Base-by-base conservation (phyloP, 2,888 invertebrate species). In the Spatulosminthurus flaviceps region DNA sequence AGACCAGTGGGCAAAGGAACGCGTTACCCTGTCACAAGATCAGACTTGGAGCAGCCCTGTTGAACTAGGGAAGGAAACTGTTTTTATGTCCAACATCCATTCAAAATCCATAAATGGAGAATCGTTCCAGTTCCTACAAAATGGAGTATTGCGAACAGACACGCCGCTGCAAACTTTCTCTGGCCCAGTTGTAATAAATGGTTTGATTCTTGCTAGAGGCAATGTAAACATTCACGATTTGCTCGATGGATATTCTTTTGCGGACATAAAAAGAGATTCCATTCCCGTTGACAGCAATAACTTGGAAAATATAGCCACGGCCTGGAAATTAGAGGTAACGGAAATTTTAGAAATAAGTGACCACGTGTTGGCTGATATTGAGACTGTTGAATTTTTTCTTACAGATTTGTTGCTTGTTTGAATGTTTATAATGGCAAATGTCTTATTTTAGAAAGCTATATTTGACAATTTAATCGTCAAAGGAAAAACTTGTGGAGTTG, bases 401-500 rank as follows among this genome's bases (percentile, higher is more conserved):
- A n/a, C n/a, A n/a, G n/a, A n/a, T n/a, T n/a, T n/a, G n/a, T n/a
- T n/a, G n/a, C n/a, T n/a, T n/a, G n/a, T n/a, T n/a, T n/a, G n/a
- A n/a, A 51, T 51, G 5, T 11, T 51, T 51, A 19, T 51, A 19
- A 43, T 26, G 7, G 26, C 16, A 1, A n/a, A 9, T 1, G 0
- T 73, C 43, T 1, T 21, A 34, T 74, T 74, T n/a, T 43, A 74
- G 74, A 60, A 67, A n/a, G 24, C 71, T 1, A 26, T 61, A 24
- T 81, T 79, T n/a, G 51, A 80, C 71, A 73, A 70, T 5, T n/a
- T 83, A 11, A 60, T 26, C 7, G 66, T 83, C 22, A 41, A 11
- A 0, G 82, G 79, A 13, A 66, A 67, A 0, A 79, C 80, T 1
- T 83, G 84, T 69, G 82, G 81, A 0, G 82, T 81, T 2, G 71